phyloP scores from a whole-genome alignment of 2,113 vertebrate species.

The Lophochroa leadbeateri region DNA sequence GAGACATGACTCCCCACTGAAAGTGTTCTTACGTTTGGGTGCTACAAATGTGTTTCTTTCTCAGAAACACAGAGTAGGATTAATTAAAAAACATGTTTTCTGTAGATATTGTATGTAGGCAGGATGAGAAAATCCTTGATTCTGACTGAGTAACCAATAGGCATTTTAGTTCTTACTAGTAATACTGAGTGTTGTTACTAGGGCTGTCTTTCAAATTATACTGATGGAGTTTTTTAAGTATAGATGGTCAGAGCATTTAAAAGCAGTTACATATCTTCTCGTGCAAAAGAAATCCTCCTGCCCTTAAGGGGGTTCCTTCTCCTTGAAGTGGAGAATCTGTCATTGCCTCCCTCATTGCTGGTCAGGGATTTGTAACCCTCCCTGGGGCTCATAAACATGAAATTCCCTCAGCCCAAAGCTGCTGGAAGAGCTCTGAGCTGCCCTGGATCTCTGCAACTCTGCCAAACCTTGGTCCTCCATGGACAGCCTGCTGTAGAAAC shows the following conservation, averaged over 20 bases:
- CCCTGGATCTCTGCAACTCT: not conserved
- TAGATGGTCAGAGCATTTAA: not conserved
- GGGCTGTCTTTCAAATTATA: not conserved
- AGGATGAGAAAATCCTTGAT: not conserved
- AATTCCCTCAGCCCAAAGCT: not conserved
- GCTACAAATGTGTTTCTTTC: not conserved
- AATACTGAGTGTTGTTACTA: not conserved
- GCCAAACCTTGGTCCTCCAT: fast-evolving
- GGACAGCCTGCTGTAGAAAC: fast-evolving
- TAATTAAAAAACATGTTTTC: not conserved
- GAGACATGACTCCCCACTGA: not conserved
- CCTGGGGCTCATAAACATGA: not conserved
- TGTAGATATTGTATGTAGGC: not conserved
- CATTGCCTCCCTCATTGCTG: not conserved
- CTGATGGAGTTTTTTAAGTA: not conserved
- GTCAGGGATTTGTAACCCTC: not conserved
- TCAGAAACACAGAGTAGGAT: not conserved
- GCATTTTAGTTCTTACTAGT: not conserved
- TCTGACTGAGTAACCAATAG: not conserved
- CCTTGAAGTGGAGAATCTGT: not conserved
- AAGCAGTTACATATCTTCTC: not conserved
- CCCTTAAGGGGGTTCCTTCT: not conserved
- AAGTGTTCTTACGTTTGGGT: not conserved
- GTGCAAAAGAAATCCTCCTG: fast-evolving
- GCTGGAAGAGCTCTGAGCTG: not conserved